Evolutionary conservation across 2,113 vertebrate species (phyloP).

Genomic region (Mus spicilegus): DNA sequence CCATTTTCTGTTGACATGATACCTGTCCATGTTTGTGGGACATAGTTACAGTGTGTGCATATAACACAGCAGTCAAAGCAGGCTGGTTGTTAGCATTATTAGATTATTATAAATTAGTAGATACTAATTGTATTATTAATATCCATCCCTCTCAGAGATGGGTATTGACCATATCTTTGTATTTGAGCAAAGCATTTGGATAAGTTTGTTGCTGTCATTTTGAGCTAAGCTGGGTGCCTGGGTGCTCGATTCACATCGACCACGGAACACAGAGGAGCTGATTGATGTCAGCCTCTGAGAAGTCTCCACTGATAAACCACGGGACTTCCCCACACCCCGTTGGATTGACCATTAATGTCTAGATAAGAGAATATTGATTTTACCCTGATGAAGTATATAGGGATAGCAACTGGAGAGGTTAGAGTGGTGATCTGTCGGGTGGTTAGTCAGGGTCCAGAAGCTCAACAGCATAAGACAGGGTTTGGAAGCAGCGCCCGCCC

Average conservation of each 20-base stretch:
- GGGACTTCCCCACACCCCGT: background rate
- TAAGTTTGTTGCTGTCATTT: background rate
- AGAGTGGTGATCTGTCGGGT: background rate
- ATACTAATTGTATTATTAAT: background rate
- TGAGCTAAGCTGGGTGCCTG: background rate
- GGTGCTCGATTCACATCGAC: background rate
- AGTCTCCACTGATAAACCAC: background rate
- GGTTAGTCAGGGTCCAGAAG: constrained; percentile 12
- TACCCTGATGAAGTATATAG: background rate
- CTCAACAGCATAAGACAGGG: background rate
- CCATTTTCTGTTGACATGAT: background rate
- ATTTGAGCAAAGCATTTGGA: background rate
- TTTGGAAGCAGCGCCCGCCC: background rate
- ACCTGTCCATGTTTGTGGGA: background rate
- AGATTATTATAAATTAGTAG: no score
- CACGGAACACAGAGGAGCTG: background rate
- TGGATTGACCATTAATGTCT: background rate
- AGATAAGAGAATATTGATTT: background rate
- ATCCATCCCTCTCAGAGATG: background rate
- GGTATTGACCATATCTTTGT: background rate
- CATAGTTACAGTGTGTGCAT: background rate
- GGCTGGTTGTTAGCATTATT: no score
- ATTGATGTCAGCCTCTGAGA: background rate
- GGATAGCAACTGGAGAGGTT: background rate
- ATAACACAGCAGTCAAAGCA: no score